Evolutionary conservation across 2,888 invertebrate genomes (phyloP).

Genomic region (Dasypolia templi): DNA sequence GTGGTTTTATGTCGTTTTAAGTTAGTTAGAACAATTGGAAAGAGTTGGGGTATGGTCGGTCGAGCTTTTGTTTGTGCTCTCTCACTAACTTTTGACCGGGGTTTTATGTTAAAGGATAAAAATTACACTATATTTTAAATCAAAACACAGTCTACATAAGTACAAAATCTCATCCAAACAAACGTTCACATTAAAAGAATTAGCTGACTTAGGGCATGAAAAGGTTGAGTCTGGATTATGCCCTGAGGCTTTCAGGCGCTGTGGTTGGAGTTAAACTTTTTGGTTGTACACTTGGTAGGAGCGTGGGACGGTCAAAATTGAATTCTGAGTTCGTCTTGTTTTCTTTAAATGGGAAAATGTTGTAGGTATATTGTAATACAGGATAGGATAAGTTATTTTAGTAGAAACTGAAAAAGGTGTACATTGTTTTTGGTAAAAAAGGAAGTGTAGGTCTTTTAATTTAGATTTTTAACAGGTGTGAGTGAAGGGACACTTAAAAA

Average conservation of each 20-base stretch:
- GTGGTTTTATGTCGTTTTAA: conserved; percentile 58
- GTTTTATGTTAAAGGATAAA: background rate
- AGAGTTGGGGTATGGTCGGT: conserved; percentile 24
- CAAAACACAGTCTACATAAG: too few species aligned
- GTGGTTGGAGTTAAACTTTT: conserved; percentile 22
- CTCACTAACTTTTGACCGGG: background rate
- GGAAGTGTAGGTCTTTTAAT: background rate
- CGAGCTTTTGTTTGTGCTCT: conserved; percentile 38
- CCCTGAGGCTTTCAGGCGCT: conserved; percentile 16
- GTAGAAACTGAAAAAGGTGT: background rate
- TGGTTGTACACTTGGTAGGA: background rate
- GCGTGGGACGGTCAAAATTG: conserved; percentile 22
- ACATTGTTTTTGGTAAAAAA: background rate
- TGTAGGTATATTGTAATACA: background rate
- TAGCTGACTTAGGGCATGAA: background rate
- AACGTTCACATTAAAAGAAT: background rate
- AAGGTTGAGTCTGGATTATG: conserved; percentile 3
- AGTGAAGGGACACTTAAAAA: background rate
- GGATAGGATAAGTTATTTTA: background rate
- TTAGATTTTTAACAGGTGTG: background rate
- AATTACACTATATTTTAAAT: background rate
- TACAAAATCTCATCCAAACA: background rate
- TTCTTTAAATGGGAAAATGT: background rate
- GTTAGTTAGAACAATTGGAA: conserved; percentile 55
- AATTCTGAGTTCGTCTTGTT: conserved; percentile 33